Evolutionary conservation across 2,888 invertebrate genomes (phyloP).

Genomic region (Phengaris alcon): DNA sequence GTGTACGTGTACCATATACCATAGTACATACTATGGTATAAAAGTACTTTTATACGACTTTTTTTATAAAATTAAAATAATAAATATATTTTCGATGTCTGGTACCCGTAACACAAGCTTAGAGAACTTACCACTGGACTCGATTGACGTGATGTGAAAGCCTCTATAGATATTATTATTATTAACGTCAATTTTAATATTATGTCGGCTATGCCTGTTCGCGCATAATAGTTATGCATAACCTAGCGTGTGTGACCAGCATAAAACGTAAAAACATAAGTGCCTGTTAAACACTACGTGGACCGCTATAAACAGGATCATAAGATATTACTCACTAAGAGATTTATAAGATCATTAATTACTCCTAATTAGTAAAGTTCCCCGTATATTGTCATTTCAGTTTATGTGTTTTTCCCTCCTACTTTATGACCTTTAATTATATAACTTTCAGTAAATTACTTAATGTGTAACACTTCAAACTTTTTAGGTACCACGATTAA

Average conservation of each 20-base stretch:
- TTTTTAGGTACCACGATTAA: conserved; percentile 10
- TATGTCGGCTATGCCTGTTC: too few relatives aligned
- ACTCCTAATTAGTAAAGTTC: conserved; percentile 36
- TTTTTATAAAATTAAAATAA: too few relatives aligned
- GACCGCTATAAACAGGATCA: conserved; percentile 1
- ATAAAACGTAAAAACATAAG: background rate
- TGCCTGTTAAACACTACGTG: background rate
- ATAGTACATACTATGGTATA: too few relatives aligned
- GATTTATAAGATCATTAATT: conserved; percentile 36
- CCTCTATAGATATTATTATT: too few relatives aligned
- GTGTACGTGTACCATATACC: too few relatives aligned
- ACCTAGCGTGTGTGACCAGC: background rate
- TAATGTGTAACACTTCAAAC: background rate
- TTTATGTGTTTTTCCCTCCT: conserved; percentile 20
- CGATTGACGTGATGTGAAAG: too few relatives aligned
- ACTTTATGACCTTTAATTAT: conserved; percentile 17
- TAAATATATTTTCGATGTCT: too few relatives aligned
- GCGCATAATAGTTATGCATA: too few relatives aligned
- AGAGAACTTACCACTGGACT: too few relatives aligned
- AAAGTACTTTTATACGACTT: too few relatives aligned
- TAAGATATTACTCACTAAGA: conserved; percentile 31
- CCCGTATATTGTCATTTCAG: conserved; percentile 25
- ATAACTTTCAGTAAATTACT: conserved; percentile 6
- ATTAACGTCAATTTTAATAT: too few relatives aligned
- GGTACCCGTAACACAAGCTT: too few relatives aligned